phyloP scores from a whole-genome alignment of 1,140 invertebrate genomes.

The Zaprionus lachaisei region DNA sequence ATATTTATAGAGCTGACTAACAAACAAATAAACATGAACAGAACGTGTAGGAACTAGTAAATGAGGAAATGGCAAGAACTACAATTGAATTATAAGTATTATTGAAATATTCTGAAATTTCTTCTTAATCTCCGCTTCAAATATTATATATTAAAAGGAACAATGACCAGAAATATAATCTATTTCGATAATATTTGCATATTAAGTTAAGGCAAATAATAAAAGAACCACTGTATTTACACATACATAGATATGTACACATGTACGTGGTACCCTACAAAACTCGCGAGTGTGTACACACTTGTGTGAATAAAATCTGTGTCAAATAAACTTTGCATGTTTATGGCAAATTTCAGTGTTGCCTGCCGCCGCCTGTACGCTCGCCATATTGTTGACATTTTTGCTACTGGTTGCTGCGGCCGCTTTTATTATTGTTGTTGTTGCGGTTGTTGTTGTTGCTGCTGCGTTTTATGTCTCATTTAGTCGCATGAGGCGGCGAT shows the following conservation, averaged over 20 bases:
- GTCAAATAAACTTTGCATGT: constrained; percentile 79
- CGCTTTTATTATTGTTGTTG: background rate
- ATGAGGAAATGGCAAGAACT: background rate
- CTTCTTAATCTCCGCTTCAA: too few relatives aligned
- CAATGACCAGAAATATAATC: background rate
- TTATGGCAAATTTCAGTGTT: constrained; percentile 58
- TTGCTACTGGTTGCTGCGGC: constrained; percentile 1
- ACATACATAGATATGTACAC: background rate
- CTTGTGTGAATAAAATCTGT: constrained; percentile 56
- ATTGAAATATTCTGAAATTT: too few relatives aligned
- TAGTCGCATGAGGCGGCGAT: constrained; percentile 33
- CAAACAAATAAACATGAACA: background rate
- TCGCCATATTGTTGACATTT: constrained; percentile 43
- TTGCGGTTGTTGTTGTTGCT: constrained; percentile 26
- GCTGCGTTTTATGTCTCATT: constrained; percentile 53
- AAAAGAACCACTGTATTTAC: constrained; percentile 2
- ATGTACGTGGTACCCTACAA: background rate
- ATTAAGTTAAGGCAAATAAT: constrained; percentile 1
- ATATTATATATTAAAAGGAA: background rate
- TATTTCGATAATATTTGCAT: background rate
- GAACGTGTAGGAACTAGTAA: background rate
- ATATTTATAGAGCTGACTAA: background rate
- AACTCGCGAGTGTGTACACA: background rate
- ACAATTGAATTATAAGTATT: too few relatives aligned
- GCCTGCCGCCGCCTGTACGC: constrained; percentile 1